These are phyloP conservation scores for Bombus difficillimus DNA, from an alignment of 1,140 invertebrate genomes.

Conservation along the genomic window DNA sequence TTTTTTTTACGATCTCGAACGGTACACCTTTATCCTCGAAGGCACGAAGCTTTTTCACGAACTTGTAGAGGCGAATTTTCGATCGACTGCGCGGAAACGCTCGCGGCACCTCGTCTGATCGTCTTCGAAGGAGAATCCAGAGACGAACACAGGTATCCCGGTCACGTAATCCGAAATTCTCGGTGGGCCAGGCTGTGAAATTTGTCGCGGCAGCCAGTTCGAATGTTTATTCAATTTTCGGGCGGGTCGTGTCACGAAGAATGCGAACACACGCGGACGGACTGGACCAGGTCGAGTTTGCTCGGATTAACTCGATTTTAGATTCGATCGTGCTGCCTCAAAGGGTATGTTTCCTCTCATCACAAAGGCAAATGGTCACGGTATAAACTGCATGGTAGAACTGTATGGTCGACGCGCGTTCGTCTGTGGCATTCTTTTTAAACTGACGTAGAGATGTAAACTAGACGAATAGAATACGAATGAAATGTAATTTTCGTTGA, in stretches of 20 bases:
- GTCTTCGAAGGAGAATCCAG: not conserved
- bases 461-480: not conserved
- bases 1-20: not conserved
- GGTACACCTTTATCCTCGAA: not conserved
- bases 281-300: not conserved
- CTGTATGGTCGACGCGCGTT: not conserved
- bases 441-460: not conserved
- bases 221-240: constrained; percentile 57
- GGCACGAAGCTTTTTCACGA: not conserved
- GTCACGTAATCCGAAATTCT: constrained; percentile 61
- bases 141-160: constrained; percentile 4
- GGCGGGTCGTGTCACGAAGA: constrained; percentile 1
- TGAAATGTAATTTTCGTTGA: not conserved
- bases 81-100: not conserved
- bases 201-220: constrained; percentile 34
- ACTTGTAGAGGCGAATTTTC: not conserved
- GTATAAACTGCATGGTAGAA: not conserved
- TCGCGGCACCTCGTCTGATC: not conserved
- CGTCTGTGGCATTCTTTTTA: not conserved
- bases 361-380: not conserved
- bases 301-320: constrained; percentile 21
- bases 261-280: not conserved
- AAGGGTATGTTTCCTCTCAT: not conserved
- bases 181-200: constrained; percentile 35
- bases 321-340: not conserved